A percentile compares a stretch with the other conserved stretches of the same genome.
phyloP scores from a whole-genome alignment of 2,113 vertebrate species.

The Oophaga pumilio region DNA sequence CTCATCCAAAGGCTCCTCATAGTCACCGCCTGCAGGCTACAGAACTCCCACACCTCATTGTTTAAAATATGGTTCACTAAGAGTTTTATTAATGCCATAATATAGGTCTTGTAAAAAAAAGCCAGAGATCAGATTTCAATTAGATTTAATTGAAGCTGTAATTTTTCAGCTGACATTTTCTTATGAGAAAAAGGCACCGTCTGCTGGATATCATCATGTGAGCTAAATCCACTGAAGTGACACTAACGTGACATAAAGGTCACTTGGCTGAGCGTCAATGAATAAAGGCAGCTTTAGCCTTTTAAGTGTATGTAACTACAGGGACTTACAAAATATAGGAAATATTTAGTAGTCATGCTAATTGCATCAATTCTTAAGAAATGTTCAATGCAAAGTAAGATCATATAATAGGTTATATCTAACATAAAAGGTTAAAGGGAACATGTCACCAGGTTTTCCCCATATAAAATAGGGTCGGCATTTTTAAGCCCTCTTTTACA shows the following conservation, averaged over 20 bases:
- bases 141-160: constrained; percentile 8
- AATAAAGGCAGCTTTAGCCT: constrained; percentile 34
- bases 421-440: not conserved
- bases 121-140: not conserved
- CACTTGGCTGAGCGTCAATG: constrained; percentile 29
- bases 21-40: not conserved
- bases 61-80: not conserved
- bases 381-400: not conserved
- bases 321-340: not conserved
- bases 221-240: constrained; percentile 45
- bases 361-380: not conserved
- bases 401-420: not conserved
- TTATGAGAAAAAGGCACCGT: constrained; percentile 2
- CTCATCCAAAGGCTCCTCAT: not conserved
- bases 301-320: constrained; percentile 31
- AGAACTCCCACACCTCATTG: not conserved
- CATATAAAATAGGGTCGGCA: no score
- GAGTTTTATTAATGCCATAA: not conserved
- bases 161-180: constrained; percentile 33
- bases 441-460: no score
- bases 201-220: constrained; percentile 27
- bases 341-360: not conserved
- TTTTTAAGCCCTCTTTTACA: no score
- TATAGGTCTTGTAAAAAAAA: not conserved
- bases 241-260: constrained; percentile 44